Base-by-base conservation (phyloP, 2,888 invertebrate genomes). In the Azorinus chamasolen region DNA sequence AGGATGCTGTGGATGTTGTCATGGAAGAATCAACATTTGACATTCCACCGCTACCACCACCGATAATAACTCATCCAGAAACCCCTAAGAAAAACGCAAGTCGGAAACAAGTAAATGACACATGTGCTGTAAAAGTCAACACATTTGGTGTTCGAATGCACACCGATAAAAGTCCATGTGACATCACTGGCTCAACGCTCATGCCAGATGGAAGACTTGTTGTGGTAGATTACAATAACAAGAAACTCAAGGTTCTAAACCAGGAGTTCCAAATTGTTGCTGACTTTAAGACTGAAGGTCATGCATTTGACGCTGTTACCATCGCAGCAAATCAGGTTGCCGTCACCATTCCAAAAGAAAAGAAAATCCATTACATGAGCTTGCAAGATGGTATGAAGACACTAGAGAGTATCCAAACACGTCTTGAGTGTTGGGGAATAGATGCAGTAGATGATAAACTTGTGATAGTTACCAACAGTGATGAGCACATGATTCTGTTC, bases 121-220 rank as follows among this genome's bases (percentile, higher is more conserved):
- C 70, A 25, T 76, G 76, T 65, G 72, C 80, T 20, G 76, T 80
- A n/a, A 76, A 76, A 39, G 72, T 80, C 8, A 73, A 64, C 50
- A 64, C 65, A 22, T 80, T 72, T 59, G 73, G 70, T 24, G 76
- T 76, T 3, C 66, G 80, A 32, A 71, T 80, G 76, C 80, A 80
- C 51, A 72, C 63, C 54, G 80, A 80, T 48, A 69, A 65, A 50
- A 80, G 80, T 66, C 80, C 80, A 6, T 80, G 80, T 76, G 80
- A 80, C 48, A 43, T 80, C 27, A 80, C 80, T 6, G 80, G 80
- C 5, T 76, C 80, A 22, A 71, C 80, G 16, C 27, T 66, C 1
- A 76, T 80, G 80, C 50, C 63, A 22, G 80, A 80, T 59, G 80
- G 80, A n/a, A 50, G 80, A 32, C 45, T 76, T 16, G 80, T 76